Percentiles rank a stretch among this genome's conserved stretches.
phyloP scores from a whole-genome alignment of 1,140 invertebrate species.

The Leptopilina clavipes region DNA sequence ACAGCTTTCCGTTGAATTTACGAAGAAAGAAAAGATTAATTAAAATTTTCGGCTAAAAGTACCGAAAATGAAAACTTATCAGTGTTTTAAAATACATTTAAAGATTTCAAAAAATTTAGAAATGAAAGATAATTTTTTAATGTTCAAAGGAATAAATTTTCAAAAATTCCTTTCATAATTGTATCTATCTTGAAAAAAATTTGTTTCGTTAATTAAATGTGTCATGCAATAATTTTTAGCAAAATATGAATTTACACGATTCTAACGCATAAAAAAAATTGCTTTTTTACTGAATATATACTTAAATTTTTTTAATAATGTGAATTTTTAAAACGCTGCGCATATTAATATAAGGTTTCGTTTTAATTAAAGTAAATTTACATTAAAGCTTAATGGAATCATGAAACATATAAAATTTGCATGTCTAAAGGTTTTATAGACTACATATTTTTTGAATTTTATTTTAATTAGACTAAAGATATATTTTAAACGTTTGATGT shows the following conservation, averaged over 20 bases:
- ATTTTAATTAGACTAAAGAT: not conserved
- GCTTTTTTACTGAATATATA: not conserved
- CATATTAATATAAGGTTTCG: not conserved
- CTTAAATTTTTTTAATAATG: not conserved
- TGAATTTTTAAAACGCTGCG: not conserved
- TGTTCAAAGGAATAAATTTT: too few relatives aligned
- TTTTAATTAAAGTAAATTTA: conserved; percentile 10
- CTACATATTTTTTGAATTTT: not conserved
- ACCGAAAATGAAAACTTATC: too few relatives aligned
- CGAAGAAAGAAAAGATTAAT: not conserved
- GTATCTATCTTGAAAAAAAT: too few relatives aligned
- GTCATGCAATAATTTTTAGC: too few relatives aligned
- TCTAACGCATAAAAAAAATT: not conserved
- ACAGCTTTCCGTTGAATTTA: not conserved
- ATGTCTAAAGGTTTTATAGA: not conserved
- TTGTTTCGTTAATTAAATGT: too few relatives aligned
- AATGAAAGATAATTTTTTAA: too few relatives aligned
- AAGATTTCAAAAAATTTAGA: too few relatives aligned
- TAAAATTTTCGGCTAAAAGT: not conserved
- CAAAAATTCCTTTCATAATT: too few relatives aligned
- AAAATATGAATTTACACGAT: too few relatives aligned
- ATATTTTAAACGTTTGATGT: not conserved
- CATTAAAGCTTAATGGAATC: not conserved
- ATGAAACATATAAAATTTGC: not conserved
- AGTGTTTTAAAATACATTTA: too few relatives aligned